Evolutionary conservation across 2,888 invertebrate species (phyloP), one percentile per base, ranked within the genome.

Genomic region (Lissocephala sabroskyi): DNA sequence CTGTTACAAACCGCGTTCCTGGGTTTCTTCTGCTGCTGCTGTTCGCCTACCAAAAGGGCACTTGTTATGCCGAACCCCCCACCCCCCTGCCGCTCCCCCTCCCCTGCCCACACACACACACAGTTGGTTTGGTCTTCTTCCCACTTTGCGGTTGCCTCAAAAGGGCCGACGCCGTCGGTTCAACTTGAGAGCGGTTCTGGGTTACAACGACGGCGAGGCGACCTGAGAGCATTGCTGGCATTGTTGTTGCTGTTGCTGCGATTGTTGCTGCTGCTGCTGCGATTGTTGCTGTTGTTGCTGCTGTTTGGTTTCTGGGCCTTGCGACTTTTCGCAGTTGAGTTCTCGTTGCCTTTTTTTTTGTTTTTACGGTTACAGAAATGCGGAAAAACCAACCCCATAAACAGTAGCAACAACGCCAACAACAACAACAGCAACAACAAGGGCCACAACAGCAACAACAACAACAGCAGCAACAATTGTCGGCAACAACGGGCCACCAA

Each of bases 161-260:
- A n/a, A n/a, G n/a, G n/a, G n/a, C n/a, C n/a, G n/a, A n/a, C n/a
- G n/a, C n/a, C n/a, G n/a, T n/a, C 65, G 77, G 79, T 78, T 78
- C 57, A 71, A n/a, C n/a, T n/a, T n/a, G n/a, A n/a, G 40, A 67
- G 79, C 73, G 47, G 49, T 68, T 76, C 73, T 76, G 56, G 79
- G 79, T 61, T 77, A 70, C 56, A 26, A n/a, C n/a, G n/a, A n/a
- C n/a, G n/a, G n/a, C n/a, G n/a, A n/a, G n/a, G n/a, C n/a, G n/a
- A n/a, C n/a, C n/a, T n/a, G n/a, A n/a, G n/a, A n/a, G n/a, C n/a
- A n/a, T n/a, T n/a, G n/a, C n/a, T n/a, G n/a, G n/a, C n/a, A n/a
- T n/a, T n/a, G n/a, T n/a, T n/a, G n/a, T n/a, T n/a, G n/a, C n/a
- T n/a, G n/a, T n/a, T n/a, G n/a, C n/a, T n/a, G n/a, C n/a, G n/a